A percentile compares a stretch with the other conserved stretches of the same genome.
phyloP scores from a whole-genome alignment of 2,113 vertebrate genomes.

The Anthoscopus minutus region DNA sequence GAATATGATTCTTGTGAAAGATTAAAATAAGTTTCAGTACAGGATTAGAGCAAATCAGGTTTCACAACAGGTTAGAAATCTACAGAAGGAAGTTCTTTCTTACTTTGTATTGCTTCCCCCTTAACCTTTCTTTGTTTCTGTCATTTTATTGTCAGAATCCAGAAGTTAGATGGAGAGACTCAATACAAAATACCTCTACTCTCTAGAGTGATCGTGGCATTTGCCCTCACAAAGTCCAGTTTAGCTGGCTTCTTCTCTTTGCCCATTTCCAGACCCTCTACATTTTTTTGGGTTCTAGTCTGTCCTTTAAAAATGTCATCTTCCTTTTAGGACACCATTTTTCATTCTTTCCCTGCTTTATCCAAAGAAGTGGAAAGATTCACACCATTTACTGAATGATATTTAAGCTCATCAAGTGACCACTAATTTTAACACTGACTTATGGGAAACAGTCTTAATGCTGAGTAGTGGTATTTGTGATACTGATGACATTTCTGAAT shows the following conservation, averaged over 20 bases:
- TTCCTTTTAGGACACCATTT: not conserved
- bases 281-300: not conserved
- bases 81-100: not conserved
- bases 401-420: not conserved
- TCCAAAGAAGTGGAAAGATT: slow-evolving; percentile 6
- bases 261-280: not conserved
- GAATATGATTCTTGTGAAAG: not conserved
- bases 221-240: not conserved
- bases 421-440: slow-evolving; percentile 4
- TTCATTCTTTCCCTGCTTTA: not conserved
- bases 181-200: not conserved
- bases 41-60: not conserved
- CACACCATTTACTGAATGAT: not conserved
- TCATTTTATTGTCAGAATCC: not conserved
- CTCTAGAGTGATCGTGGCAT: not conserved
- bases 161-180: not conserved
- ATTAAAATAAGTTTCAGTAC: not conserved
- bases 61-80: not conserved
- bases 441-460: not conserved
- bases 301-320: not conserved
- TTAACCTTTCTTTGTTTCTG: not conserved
- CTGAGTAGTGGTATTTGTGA: not conserved
- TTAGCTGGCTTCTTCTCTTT: not conserved
- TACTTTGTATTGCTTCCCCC: not conserved
- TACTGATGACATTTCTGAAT: not conserved